A percentile compares a stretch with the other conserved stretches of the same genome.
phyloP scores from a whole-genome alignment of 30 jellyfish, hydroid and myxozoan species.

The Aurelia sp. region DNA sequence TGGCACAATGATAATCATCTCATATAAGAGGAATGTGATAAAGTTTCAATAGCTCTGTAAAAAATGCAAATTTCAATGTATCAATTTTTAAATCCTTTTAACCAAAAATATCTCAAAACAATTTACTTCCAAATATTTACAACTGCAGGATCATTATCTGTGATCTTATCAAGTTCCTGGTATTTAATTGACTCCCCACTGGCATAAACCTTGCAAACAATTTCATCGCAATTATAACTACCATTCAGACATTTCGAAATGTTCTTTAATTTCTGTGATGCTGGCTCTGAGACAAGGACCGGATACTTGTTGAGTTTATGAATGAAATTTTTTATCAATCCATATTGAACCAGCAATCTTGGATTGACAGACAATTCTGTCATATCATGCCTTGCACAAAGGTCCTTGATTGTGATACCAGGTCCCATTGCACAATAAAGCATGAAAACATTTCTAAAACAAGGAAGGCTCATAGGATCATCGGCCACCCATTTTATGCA shows the following conservation, averaged over 20 bases:
- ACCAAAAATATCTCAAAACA: neutral
- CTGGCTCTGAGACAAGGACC: conserved; percentile 55
- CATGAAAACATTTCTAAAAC: conserved; percentile 81
- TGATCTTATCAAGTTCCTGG: conserved; percentile 75
- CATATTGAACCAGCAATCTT: conserved; percentile 70
- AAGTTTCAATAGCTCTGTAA: neutral
- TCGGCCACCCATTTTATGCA: conserved; percentile 80
- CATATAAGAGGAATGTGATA: neutral
- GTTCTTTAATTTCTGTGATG: conserved; percentile 46
- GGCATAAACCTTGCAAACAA: conserved; percentile 77
- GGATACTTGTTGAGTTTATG: conserved; percentile 83
- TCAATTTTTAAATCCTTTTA: neutral
- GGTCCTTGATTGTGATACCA: conserved; percentile 84
- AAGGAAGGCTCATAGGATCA: conserved; percentile 41
- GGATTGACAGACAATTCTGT: conserved; percentile 61
- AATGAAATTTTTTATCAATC: conserved; percentile 72
- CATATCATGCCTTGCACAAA: conserved; percentile 89
- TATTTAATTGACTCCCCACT: conserved; percentile 66
- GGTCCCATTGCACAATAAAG: conserved; percentile 92
- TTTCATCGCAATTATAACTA: conserved; percentile 78
- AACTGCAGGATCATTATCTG: conserved; percentile 87
- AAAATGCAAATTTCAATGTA: neutral
- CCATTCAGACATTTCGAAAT: conserved; percentile 80
- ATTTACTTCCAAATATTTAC: conserved; percentile 82
- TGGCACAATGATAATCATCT: too few relatives aligned